A percentile compares a stretch with the other conserved stretches of the same genome.
phyloP scores from a whole-genome alignment of 2,888 invertebrate genomes.

The Tetrapedia diversipes region DNA sequence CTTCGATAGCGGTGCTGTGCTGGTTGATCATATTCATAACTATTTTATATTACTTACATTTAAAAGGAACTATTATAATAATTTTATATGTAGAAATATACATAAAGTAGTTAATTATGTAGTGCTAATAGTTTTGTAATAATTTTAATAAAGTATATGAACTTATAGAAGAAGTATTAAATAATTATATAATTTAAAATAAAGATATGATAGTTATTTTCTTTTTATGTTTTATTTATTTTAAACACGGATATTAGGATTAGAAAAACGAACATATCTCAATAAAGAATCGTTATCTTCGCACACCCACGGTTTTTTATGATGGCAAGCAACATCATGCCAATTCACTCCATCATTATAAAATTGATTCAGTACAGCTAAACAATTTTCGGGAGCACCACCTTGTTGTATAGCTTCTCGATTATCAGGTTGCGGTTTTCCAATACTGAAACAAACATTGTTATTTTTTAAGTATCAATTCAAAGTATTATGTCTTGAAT shows the following conservation, averaged over 20 bases:
- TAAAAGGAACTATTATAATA: not conserved
- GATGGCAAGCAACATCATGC: constrained; percentile 96
- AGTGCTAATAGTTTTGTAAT: not conserved
- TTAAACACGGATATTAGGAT: constrained; percentile 90
- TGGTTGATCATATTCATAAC: no score
- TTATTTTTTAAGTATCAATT: not conserved
- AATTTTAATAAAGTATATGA: not conserved
- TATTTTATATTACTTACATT: no score
- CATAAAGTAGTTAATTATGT: not conserved
- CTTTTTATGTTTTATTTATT: constrained; percentile 2
- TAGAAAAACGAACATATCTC: constrained; percentile 92
- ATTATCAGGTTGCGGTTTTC: constrained; percentile 94
- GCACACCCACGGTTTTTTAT: constrained; percentile 94
- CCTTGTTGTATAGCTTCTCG: constrained; percentile 90
- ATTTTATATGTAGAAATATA: constrained; percentile 4
- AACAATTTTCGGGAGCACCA: constrained; percentile 93
- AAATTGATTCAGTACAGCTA: constrained; percentile 94
- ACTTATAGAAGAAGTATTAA: constrained; percentile 6
- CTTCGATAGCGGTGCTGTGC: no score
- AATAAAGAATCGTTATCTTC: constrained; percentile 94
- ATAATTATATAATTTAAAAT: constrained; percentile 8
- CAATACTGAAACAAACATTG: constrained; percentile 84
- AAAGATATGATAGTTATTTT: not conserved
- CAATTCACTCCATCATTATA: constrained; percentile 96
- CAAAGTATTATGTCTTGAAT: not conserved